Evolutionary conservation across 1,140 invertebrate species (phyloP).

Genomic region (Cylas formicarius): DNA sequence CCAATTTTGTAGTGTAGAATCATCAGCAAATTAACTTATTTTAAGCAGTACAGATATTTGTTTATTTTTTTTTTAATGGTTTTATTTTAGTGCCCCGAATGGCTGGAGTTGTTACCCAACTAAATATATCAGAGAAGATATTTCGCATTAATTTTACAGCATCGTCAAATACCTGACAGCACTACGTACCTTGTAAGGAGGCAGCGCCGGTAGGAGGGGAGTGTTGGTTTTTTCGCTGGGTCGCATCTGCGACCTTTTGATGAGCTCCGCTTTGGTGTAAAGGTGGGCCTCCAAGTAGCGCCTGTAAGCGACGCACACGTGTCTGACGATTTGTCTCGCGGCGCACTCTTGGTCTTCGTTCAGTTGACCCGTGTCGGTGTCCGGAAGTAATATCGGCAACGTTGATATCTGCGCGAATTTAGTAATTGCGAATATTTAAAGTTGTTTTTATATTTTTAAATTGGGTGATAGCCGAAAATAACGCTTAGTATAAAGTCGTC

Average conservation of each 20-base stretch:
- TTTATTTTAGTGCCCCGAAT: no score
- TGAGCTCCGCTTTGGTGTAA: constrained; percentile 72
- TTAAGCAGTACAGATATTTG: no score
- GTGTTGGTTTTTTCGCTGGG: constrained; percentile 39
- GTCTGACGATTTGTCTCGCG: constrained; percentile 87
- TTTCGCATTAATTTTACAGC: no score
- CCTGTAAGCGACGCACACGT: constrained; percentile 85
- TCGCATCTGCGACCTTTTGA: constrained; percentile 47
- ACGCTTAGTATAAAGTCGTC: no score
- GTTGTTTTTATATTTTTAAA: neutral
- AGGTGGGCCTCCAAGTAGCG: constrained; percentile 90
- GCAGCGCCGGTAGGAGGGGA: constrained; percentile 43
- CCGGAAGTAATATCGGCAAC: constrained; percentile 66
- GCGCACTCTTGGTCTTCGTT: constrained; percentile 88
- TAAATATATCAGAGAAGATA: no score
- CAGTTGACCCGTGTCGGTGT: constrained; percentile 56
- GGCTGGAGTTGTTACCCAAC: no score
- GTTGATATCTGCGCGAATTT: constrained; percentile 76
- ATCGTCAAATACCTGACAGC: no score
- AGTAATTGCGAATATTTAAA: no score
- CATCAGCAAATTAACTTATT: no score
- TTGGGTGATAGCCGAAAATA: no score
- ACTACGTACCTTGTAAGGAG: constrained; percentile 60
- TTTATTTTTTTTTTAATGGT: no score
- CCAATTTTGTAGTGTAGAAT: no score